These are phyloP conservation scores for Orthonychiurus folsomi DNA, from an alignment of 2,888 invertebrate species.

Conservation along the genomic window DNA sequence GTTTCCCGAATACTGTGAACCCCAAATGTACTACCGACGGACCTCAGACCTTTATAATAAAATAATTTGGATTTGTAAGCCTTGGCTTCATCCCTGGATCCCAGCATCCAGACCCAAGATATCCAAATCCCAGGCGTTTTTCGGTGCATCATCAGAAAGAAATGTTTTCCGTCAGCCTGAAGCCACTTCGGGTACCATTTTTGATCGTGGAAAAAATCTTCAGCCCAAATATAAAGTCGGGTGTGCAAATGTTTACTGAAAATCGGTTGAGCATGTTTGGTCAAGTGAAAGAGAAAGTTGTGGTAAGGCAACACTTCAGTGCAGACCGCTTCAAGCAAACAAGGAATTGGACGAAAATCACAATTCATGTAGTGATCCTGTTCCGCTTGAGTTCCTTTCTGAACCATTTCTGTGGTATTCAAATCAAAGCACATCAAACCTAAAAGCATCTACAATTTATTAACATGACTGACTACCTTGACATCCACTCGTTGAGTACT, in stretches of 20 bases:
- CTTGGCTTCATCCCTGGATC: conserved; percentile 23
- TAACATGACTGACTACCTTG: not conserved
- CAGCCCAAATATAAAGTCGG: conserved; percentile 16
- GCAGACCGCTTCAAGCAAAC: conserved; percentile 23
- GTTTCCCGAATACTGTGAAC: conserved; percentile 24
- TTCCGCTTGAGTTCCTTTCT: conserved; percentile 21
- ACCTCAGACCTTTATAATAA: conserved; percentile 16
- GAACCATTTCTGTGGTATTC: conserved; percentile 22
- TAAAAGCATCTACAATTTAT: too few relatives aligned
- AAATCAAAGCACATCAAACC: too few relatives aligned
- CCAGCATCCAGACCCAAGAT: conserved; percentile 33
- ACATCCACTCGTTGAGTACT: not conserved
- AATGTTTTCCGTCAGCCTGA: conserved; percentile 21
- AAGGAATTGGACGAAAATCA: conserved; percentile 28
- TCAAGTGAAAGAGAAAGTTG: conserved; percentile 24
- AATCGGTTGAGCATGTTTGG: conserved; percentile 22
- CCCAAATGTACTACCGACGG: conserved; percentile 20
- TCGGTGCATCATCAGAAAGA: conserved; percentile 28
- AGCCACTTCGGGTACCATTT: conserved; percentile 33
- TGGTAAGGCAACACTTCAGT: conserved; percentile 25
- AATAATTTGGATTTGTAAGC: conserved; percentile 23
- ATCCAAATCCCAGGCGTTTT: conserved; percentile 26
- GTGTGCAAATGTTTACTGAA: conserved; percentile 18
- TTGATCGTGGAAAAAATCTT: conserved; percentile 23
- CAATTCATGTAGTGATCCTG: conserved; percentile 23